Conservation (phyloP, 2,797 vertebrate species). For the Sebastes diploproa region DNA sequence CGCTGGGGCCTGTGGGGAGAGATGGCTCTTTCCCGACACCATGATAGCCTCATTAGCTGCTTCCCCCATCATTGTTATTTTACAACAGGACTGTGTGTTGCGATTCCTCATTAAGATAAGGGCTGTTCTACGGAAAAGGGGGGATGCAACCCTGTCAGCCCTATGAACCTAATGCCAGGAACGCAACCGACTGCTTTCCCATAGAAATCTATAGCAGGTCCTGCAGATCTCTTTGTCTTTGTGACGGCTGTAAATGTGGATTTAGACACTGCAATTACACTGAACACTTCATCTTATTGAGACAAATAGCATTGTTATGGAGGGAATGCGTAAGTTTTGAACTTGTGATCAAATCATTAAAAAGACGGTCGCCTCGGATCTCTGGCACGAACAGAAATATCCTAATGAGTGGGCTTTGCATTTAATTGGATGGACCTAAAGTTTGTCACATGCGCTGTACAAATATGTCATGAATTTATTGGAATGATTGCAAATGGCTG, state of each 20-base stretch:
- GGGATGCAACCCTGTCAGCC: constrained; percentile 75
- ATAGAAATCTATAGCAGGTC: constrained; percentile 40
- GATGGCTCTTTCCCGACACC: constrained; percentile 81
- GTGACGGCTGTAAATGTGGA: constrained; percentile 52
- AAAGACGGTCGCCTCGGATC: constrained; percentile 24
- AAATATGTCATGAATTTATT: constrained; percentile 31
- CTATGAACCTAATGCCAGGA: constrained; percentile 76
- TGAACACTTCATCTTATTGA: constrained; percentile 21
- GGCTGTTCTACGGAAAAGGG: constrained; percentile 73
- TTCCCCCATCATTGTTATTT: constrained; percentile 88
- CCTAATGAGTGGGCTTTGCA: constrained; percentile 48
- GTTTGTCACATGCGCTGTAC: constrained; percentile 37
- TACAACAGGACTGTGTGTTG: constrained; percentile 87
- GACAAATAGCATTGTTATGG: constrained; percentile 37
- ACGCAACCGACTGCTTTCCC: constrained; percentile 76
- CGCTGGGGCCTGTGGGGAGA: constrained; percentile 79
- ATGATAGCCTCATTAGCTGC: constrained; percentile 89
- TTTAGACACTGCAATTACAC: constrained; percentile 55
- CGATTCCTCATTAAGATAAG: constrained; percentile 89
- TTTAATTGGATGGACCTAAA: constrained; percentile 54
- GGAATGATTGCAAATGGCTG: constrained; percentile 23
- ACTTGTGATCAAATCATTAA: constrained; percentile 58
- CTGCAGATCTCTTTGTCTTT: constrained; percentile 36
- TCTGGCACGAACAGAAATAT: constrained; percentile 37
- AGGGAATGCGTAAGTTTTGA: constrained; percentile 6